Base-by-base conservation (phyloP, 2,888 invertebrate genomes). In the Erebia palarica region DNA sequence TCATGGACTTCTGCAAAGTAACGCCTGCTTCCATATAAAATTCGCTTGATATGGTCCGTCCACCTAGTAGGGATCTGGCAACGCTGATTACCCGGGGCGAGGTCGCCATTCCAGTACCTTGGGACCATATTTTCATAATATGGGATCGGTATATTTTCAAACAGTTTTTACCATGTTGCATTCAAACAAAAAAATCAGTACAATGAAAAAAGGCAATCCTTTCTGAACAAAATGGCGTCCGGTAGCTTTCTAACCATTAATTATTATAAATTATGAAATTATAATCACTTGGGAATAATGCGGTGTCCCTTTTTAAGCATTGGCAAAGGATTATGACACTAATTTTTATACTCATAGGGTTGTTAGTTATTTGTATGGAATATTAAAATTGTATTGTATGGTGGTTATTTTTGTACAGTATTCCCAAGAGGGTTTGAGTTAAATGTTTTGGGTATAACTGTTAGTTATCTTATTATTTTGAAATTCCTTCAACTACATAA, bases 171-270 rank as follows among this genome's bases (percentile, higher is more conserved):
- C 16, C 36, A 53, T 36, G 21, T 65, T 18, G 47, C 47, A 47
- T 21, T 21, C 47, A 27, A 63, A 63, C 63, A 47, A 47, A 21
- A 47, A 61, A 60, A n/a, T 16, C 42, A 14, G 16, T 42, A 60
- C 60, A 60, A 61, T 61, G 9, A 51, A 64, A 51, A 64, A 59
- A 55, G 27, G 55, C 36, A 53, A 65, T 42, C 65, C 65, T 65
- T 55, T 66, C 57, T 47, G 11, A 60, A 47, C 63, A 63, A 47
- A 49, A 49, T 63, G 63, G 63, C 63, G 63, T 14, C 49, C 63
- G 63, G 49, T 21, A 47, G 63, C 63, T 14, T 47, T 47, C 18
- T 21, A n/a, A 49, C 49, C 63, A 63, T 63, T 63, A 63, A 63
- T 63, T 63, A 63, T 63, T 47, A 58, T 60, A 60, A 16, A 16